Evolutionary conservation across 1,140 invertebrate genomes (phyloP), one percentile per base, ranked within the genome.

Genomic region (Dreissena rostriformis): DNA sequence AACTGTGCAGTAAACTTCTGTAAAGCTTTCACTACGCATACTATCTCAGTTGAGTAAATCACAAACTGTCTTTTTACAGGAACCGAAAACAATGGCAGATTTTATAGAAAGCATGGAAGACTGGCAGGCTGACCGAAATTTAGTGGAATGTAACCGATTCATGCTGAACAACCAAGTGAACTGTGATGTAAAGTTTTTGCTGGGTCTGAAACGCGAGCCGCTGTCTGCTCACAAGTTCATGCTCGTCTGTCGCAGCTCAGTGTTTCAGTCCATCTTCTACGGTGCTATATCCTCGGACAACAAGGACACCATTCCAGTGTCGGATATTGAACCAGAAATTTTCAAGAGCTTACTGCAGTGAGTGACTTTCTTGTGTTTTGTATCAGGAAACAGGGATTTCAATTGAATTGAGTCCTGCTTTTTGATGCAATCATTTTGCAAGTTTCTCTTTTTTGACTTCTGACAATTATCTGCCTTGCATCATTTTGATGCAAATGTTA

Each of bases 111-210:
- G 72, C 22, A 51, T 76, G 8, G 81, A 88, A 66, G 87, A 88
- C 61, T 88, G 87, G 87, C 87, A 88, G 61, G 84, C 78, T 4
- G 86, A 72, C n/a, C 81, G 86, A 77, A 73, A 83, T 67, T 49
- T 91, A 28, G 65, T 75, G 7, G 88, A 90, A n/a, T 88, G 88
- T 26, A 91, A 90, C 71, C 78, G 80, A 24, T 77, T 87, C 53
- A 91, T 91, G 90, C 65, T 91, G 19, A 65, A 86, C 67, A 87
- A 87, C 67, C 86, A 91, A 65, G 82, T 87, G 26, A 89, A 86
- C 24, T 89, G 87, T 86, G 90, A 91, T 73, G 88, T 91, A 0
- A 76, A 71, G 55, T 91, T 91, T 75, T 49, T 88, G 53, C 81
- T 90, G 14, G 90, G 90, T 10, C 77, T 87, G 52, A 75, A 78